Evolutionary conservation across 2,113 vertebrate species (phyloP).

Genomic region (Tor tambroides): DNA sequence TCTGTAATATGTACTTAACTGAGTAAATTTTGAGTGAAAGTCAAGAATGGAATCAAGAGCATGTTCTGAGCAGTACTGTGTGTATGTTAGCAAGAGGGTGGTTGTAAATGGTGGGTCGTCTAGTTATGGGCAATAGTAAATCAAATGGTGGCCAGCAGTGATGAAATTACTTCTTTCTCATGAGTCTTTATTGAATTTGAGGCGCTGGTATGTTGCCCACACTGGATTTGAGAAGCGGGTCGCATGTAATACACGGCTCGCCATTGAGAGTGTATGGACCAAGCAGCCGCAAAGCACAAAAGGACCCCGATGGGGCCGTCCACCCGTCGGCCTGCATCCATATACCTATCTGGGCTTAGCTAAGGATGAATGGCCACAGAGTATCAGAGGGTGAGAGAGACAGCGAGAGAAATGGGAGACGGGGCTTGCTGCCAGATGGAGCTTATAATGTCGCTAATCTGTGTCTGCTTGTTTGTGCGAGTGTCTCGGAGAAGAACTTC

Average conservation of each 20-base stretch:
- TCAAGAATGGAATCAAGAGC: conserved; percentile 34
- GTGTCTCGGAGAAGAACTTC: conserved; percentile 57
- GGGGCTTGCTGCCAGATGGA: conserved; percentile 48
- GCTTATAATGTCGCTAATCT: conserved; percentile 64
- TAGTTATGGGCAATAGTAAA: conserved; percentile 1
- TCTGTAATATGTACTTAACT: conserved; percentile 44
- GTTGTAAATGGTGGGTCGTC: not conserved
- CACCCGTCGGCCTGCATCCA: not conserved
- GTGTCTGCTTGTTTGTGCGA: conserved; percentile 65
- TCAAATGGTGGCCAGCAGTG: conserved; percentile 4
- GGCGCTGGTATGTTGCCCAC: conserved; percentile 18
- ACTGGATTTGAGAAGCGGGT: conserved; percentile 49
- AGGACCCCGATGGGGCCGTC: conserved; percentile 22
- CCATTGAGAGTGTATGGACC: conserved; percentile 12
- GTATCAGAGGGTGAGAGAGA: conserved; percentile 8
- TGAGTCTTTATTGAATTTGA: conserved; percentile 41
- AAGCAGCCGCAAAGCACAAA: conserved; percentile 33
- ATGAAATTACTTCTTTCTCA: conserved; percentile 28
- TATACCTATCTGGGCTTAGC: conserved; percentile 51
- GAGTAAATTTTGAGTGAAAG: conserved; percentile 23
- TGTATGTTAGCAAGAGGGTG: not conserved
- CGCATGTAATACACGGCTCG: conserved; percentile 16
- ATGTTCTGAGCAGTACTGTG: not conserved
- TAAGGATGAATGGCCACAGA: conserved; percentile 40
- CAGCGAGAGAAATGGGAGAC: not conserved